Conservation (phyloP, 2,797 vertebrate genomes). For the Pantherophis alleghaniensis region DNA sequence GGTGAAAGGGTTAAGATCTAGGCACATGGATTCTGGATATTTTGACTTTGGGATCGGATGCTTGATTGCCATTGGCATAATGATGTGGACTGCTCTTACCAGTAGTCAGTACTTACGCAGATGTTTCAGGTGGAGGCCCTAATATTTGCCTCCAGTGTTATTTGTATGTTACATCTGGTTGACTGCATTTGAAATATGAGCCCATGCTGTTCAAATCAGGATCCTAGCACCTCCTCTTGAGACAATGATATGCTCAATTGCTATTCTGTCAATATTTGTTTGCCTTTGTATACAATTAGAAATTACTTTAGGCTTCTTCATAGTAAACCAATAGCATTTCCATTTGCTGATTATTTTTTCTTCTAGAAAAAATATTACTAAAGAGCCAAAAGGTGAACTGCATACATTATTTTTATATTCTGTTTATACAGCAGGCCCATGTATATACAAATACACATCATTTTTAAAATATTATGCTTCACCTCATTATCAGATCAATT, state of each 20-base stretch:
- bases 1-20: neutral
- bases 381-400: neutral
- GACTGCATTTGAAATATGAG: neutral
- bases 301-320: neutral
- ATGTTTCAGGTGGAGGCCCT: neutral
- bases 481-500: neutral
- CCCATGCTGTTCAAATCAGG: neutral
- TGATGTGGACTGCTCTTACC: neutral
- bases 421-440: neutral
- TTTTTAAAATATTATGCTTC: neutral
- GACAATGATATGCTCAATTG: neutral
- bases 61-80: neutral
- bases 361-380: neutral
- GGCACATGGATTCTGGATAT: neutral
- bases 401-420: neutral
- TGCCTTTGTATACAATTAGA: neutral
- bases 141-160: neutral
- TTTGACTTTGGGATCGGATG: neutral
- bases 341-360: neutral
- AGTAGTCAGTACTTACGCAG: neutral
- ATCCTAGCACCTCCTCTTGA: neutral
- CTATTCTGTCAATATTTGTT: neutral
- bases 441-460: neutral
- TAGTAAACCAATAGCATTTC: neutral
- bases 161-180: neutral